Percentiles rank a stretch among this genome's conserved stretches.
Conservation (phyloP, 2,797 vertebrate species). For the Heterohyrax brucei region DNA sequence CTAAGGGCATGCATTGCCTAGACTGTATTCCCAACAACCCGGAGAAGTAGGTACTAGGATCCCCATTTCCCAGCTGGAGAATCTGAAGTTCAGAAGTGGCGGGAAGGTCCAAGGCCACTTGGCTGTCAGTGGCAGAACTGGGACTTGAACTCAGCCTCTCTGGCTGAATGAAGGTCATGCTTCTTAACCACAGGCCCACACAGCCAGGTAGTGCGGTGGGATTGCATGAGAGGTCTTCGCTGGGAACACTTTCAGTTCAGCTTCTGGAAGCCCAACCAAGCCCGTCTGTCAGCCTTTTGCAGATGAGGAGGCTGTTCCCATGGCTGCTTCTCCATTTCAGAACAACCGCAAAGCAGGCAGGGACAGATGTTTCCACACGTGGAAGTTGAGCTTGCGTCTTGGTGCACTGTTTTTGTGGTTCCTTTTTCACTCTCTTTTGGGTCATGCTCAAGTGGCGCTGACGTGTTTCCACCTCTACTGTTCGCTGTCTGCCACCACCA, state of each 20-base stretch:
- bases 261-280: background rate
- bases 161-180: background rate
- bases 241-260: background rate
- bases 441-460: background rate
- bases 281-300: background rate
- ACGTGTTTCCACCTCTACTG: background rate
- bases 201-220: background rate
- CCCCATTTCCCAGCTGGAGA: background rate
- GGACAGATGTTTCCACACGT: constrained; percentile 73
- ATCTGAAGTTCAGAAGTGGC: background rate
- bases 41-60: fast-evolving
- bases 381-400: constrained; percentile 51
- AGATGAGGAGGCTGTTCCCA: constrained; percentile 14
- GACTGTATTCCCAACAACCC: background rate
- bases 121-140: background rate
- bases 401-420: background rate
- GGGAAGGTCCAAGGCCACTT: background rate
- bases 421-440: background rate
- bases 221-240: fast-evolving
- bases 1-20: background rate
- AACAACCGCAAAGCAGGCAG: background rate
- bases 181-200: fast-evolving
- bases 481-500: background rate
- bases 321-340: constrained; percentile 71
- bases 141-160: background rate